Base-by-base conservation (phyloP, 2,888 invertebrate species). In the Chaitophorus viminalis region DNA sequence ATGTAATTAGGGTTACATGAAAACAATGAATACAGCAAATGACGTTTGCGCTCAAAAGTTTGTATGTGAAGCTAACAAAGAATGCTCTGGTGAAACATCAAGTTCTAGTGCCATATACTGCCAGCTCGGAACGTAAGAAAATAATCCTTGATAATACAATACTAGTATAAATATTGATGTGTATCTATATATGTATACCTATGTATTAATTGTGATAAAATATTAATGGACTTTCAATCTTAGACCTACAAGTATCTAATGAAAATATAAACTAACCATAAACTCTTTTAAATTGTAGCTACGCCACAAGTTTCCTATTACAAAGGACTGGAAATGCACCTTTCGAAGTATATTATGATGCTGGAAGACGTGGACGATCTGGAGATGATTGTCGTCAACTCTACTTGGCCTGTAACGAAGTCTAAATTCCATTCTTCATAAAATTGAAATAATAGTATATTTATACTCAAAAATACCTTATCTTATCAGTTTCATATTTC, bases 401-500 rank as follows among this genome's bases (percentile, higher is more conserved):
- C 90, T 97, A 96, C 92, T 93, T 96, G 90, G 95, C 96, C 92
- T 98, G 97, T 92, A 97, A 97, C 92, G 96, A 97, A 93, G 95
- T 96, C 91, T 96, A 95, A 85, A 52, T 68, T 68, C 21, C 31
- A 33, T 5, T 9, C 46, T 77, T 39, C 9, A 25, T 68, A 68
- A 33, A 77, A 76, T 39, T 76, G 46, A 52, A 76, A 31, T 31
- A 46, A 77, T 46, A 85, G 9, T 68, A 33, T 68, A 33, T 84
- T 85, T 68, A 18, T 9, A 33, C 18, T 77, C 46, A 18, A 68
- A 68, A 85, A 31, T 33, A 21, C 36, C 14, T 33, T 68, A 33
- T 77, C n/a, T 68, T 31, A 77, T 18, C 46, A 68, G 21, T 68
- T 84, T 77, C 65, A 76, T 68, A 83, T 75, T 65, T 14, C 21